Evolutionary conservation across 2,113 vertebrate genomes (phyloP), one percentile per base, ranked within the genome.

Genomic region (Lagopus leucura): DNA sequence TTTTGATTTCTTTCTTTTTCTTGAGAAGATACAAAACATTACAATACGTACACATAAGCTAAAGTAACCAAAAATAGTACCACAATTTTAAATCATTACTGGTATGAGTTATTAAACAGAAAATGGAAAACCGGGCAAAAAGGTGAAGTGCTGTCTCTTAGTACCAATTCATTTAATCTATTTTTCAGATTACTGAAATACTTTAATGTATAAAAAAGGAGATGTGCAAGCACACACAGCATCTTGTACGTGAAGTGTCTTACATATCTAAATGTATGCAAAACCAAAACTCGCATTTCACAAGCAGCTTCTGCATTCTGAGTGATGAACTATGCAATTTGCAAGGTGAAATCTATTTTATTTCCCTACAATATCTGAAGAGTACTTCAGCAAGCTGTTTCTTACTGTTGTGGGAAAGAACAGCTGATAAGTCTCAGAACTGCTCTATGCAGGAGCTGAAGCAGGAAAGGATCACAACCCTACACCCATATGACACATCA

Each of bases 181-280:
- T 87, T 86, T 94, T 93, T 91, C 75, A 94, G 84, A 82, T 92
- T 65, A 95, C 4, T 72, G 72, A 80, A 93, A 42, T 71, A 80
- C 64, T 84, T 87, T 60, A 89, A 55, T 74, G 28, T 73, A 71
- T 55, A 47, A 92, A 87, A 93, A 91, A 71, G 79, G 17, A 13
- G 79, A 63, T 80, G 74, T 82, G 74, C 63, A 90, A 94, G 48
- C 4, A 70, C 67, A 57, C 34, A 36, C 30, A 78, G 86, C 54
- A 86, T 88, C 71, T 77, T 73, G 75, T 30, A 82, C 78, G 67
- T 4, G 1, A 73, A 91, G 45, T 25, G 17, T 4, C 79, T 92
- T 71, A 82, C 72, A 67, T 40, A 93, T 95, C 89, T 91, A 95
- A 94, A 93, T 93, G 42, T 60, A 94, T 92, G 87, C 67, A 13